Base-by-base conservation (phyloP, 2,113 vertebrate species). In the Elachura formosa region DNA sequence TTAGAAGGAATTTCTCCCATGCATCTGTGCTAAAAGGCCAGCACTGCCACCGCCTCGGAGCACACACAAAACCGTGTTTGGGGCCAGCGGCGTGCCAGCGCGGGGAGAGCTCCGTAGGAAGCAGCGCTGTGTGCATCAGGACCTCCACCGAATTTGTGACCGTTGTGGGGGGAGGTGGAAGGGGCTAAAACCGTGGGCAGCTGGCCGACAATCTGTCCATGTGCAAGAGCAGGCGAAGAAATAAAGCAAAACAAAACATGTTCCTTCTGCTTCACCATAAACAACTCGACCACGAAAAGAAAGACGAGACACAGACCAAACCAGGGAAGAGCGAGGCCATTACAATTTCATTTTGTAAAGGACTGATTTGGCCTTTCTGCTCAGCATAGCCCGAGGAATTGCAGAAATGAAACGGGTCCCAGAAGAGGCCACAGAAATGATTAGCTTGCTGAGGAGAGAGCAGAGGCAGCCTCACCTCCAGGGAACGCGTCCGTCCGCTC, bases 181-280 rank as follows among this genome's bases (percentile, higher is more conserved):
- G 0, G 2, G 68, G 46, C 46, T 6, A 38, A 46, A 94, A 36
- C 67, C 1, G 31, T 6, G 72, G 95, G 96, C 94, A 93, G 88
- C 95, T 95, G 95, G 90, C 92, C 0, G 68, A 36, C 94, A 96
- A 95, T 95, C 95, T 96, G 94, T 80, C 76, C 76, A 0, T 62
- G 64, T 58, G 83, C 67, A 55, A 77, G 92, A 76, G 85, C 77
- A 54, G 92, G 85, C 84, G 84, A 77, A 88, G 68, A 90, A 95
- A 87, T 89, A 91, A 71, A 80, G 72, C 82, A 85, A 71, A 95
- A 58, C 72, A 91, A 95, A 95, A 93, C 82, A 28, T 5, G 63
- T 38, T 93, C 95, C 83, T 92, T 93, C 92, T 92, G 96, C 85
- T 77, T 59, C 34, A 5, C 82, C 68, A 58, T 88, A 85, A 91